Conservation (phyloP, 2,888 invertebrate species). For the Chironomus riparius region DNA sequence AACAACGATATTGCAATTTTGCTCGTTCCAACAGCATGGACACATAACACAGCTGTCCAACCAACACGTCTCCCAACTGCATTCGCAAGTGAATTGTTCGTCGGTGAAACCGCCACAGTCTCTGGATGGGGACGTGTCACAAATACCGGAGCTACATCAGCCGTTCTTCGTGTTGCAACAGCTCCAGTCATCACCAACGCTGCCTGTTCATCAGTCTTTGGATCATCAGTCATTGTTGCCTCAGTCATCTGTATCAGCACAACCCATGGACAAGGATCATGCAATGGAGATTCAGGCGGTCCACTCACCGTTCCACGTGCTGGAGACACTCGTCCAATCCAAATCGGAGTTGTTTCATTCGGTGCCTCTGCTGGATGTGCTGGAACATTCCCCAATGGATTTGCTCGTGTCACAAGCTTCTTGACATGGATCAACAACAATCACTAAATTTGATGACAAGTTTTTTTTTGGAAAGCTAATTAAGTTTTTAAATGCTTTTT, state of each 20-base stretch:
- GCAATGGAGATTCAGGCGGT: constrained; percentile 38
- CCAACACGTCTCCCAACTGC: constrained; percentile 34
- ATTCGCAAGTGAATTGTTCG: constrained; percentile 33
- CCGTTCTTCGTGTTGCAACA: constrained; percentile 33
- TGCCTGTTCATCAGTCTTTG: constrained; percentile 33
- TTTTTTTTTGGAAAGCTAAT: background rate
- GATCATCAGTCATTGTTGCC: constrained; percentile 32
- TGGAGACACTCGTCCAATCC: constrained; percentile 30
- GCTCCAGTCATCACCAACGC: constrained; percentile 37
- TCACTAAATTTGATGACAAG: background rate
- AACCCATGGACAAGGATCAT: constrained; percentile 35
- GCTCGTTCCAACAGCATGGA: constrained; percentile 31
- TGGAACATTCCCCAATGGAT: constrained; percentile 38
- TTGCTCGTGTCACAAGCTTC: constrained; percentile 38
- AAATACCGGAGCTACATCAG: constrained; percentile 31
- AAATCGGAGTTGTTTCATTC: constrained; percentile 38
- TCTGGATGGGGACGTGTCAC: constrained; percentile 32
- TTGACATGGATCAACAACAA: constrained; percentile 36
- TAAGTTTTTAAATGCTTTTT: background rate
- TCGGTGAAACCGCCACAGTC: constrained; percentile 36
- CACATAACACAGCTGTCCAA: constrained; percentile 34
- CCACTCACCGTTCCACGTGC: constrained; percentile 34
- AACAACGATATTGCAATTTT: constrained; percentile 37
- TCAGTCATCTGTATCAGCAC: constrained; percentile 38
- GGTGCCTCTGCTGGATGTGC: constrained; percentile 37